Evolutionary conservation across 2,797 vertebrate genomes (phyloP), one percentile per base, ranked within the genome.

Genomic region (Echeneis naucrates): DNA sequence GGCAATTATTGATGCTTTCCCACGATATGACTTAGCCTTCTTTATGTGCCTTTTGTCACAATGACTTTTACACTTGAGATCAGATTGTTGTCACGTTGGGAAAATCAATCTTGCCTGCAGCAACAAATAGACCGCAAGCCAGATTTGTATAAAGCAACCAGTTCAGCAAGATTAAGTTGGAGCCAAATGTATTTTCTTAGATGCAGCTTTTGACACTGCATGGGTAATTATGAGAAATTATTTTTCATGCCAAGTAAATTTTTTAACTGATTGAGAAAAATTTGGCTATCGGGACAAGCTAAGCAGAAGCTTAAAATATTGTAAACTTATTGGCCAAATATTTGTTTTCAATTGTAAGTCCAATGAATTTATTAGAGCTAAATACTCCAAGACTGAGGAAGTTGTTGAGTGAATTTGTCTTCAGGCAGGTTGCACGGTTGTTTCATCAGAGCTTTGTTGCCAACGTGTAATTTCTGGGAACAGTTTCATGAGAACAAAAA

Each of bases 1-100:
- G 86, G 88, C 88, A 91, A 92, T 90, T 87, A 90, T 19, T 67
- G 64, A 82, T 78, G 54, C 63, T 78, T 94, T 94, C 93, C 92
- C 94, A 95, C 89, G 88, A 75, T 88, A 58, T 81, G 88, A 91
- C 83, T 93, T 78, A 87, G 74, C 53, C 55, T 62, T 65, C 78
- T 71, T 82, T 61, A 19, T 67, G 64, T 54, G 68, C 80, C 87
- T 84, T 91, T 92, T 93, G 88, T 91, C 86, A 88, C 84, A 70
- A 52, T 87, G 81, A 87, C 84, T 91, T 88, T 82, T 89, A 75
- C 72, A 80, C 66, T 75, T 86, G 64, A 81, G 80, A 82, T 81
- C 68, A 72, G 69, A 77, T 80, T 75, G 72, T 80, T 65, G 87
- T 85, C 78, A 65, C 61, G 65, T 92, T 94, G 93, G 92, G 93